Evolutionary conservation across 2,888 invertebrate genomes (phyloP).

Genomic region (Chaitophorus viminalis): DNA sequence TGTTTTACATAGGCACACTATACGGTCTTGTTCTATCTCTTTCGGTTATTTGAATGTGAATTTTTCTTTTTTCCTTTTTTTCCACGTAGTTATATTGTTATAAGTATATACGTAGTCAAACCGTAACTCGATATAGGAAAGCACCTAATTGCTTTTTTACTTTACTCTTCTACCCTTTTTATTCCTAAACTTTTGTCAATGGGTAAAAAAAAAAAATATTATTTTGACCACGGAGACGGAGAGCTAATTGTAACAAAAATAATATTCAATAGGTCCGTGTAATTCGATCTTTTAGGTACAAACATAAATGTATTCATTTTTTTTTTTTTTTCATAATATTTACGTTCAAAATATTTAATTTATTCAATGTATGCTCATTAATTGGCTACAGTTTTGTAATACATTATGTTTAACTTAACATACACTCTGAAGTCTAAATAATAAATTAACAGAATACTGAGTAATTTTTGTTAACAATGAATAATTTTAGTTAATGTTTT

Average conservation of each 20-base stretch:
- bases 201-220: neutral
- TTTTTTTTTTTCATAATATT: too few relatives aligned
- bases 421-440: neutral
- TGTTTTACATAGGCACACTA: neutral
- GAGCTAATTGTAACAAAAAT: neutral
- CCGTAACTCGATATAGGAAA: neutral
- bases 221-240: neutral
- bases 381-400: too few relatives aligned
- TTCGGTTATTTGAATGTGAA: conserved; percentile 9
- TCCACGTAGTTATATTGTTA: neutral
- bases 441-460: neutral
- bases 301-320: too few relatives aligned
- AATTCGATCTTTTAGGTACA: too few relatives aligned
- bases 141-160: neutral
- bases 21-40: neutral
- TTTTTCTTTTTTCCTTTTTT: neutral
- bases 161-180: neutral
- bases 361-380: too few relatives aligned
- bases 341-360: too few relatives aligned
- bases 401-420: neutral
- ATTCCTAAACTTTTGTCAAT: neutral
- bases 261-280: neutral
- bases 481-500: neutral
- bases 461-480: neutral
- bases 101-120: neutral